Base-by-base conservation (phyloP, 2,113 vertebrate genomes). In the Anolis sagrei region DNA sequence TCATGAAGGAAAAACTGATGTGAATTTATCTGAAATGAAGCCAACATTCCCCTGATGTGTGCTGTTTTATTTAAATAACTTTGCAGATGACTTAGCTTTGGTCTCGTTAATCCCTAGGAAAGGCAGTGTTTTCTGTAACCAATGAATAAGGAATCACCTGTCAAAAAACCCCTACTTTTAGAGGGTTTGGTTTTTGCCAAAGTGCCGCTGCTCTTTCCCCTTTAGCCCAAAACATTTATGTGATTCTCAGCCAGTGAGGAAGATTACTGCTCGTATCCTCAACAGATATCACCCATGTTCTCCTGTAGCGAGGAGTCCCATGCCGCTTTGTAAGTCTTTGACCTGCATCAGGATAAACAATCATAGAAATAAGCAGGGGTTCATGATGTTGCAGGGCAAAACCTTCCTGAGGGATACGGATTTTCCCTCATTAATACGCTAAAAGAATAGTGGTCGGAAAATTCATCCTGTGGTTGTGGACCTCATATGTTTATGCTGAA, bases 231-330 rank as follows among this genome's bases (percentile, higher is more conserved):
- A 66, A 54, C 72, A 0, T 44, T 18, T 48, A 34, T 11, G 74
- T 68, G 2, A 25, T 1, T 0, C 44, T 16, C 0, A 9, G 7
- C 49, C 23, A 49, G 49, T 2, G 16, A 34, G 10, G 44, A 16
- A 0, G 0, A 0, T 6, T 69, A 39, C 76, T 25, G 72, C 19
- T 48, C 34, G 23, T 0, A 0, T 2, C 9, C 25, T 62, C 2
- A 23, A 73, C 9, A 48, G 4, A 21, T 69, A 54, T 70, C 36
- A 82, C 32, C 14, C 64, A 32, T 44, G 29, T 36, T 69, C 36
- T n/a, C 48, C 64, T 61, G 48, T 69, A 69, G 72, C 64, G 11
- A 23, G 54, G 54, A 14, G 13, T 18, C 14, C 18, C 18, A 18
- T 58, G 54, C n/a, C 34, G 27, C 32, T 61, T 39, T 5, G 32